These are phyloP conservation scores for Eupelmus urozonus DNA, from an alignment of 2,888 invertebrate genomes.

Conservation along the genomic window DNA sequence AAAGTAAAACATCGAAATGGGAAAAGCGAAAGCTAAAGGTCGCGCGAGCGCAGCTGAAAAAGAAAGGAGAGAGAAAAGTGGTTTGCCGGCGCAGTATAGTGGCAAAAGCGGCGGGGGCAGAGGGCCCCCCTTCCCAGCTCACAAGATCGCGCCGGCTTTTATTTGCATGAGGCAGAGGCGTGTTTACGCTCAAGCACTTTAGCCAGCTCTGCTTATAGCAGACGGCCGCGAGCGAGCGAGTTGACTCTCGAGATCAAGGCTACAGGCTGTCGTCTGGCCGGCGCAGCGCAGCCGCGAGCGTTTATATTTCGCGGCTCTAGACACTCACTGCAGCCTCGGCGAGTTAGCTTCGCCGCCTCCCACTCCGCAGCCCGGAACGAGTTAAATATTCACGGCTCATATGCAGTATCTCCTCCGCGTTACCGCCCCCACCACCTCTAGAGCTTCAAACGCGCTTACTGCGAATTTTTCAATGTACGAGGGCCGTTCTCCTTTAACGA, in stretches of 20 bases:
- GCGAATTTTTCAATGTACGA: not conserved
- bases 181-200: constrained; percentile 18
- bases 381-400: constrained; percentile 71
- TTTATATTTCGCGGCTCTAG: constrained; percentile 51
- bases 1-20: constrained; percentile 15
- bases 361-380: not conserved
- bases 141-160: not conserved
- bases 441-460: not conserved
- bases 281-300: constrained; percentile 48
- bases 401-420: constrained; percentile 69
- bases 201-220: not conserved
- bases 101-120: no score
- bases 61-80: not conserved
- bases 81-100: not conserved
- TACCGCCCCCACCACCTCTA: no score
- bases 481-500: constrained; percentile 23
- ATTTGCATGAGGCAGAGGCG: not conserved
- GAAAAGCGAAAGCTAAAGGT: not conserved
- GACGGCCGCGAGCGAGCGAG: not conserved
- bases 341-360: not conserved
- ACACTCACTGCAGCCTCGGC: constrained; percentile 46
- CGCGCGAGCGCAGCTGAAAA: not conserved
- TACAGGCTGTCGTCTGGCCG: no score
- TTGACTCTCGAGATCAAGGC: constrained; percentile 36
- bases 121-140: no score